These are phyloP conservation scores for Liasis olivaceus DNA, from an alignment of 2,797 vertebrate species.

Conservation along the genomic window DNA sequence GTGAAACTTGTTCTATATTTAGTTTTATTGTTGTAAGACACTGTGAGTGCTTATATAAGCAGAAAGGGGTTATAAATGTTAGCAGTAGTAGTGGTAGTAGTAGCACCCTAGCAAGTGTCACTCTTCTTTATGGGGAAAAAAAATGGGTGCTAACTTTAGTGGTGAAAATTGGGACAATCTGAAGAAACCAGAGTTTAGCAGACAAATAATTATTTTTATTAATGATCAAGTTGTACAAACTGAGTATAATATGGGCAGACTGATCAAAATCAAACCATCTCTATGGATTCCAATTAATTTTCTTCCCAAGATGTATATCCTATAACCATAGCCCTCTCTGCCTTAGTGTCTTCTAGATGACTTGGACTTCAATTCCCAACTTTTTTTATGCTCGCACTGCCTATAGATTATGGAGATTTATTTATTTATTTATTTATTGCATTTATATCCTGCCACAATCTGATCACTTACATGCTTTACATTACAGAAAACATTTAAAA, in stretches of 20 bases:
- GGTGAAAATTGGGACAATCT: background rate
- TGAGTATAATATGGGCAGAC: background rate
- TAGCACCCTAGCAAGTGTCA: background rate
- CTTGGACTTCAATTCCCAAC: background rate
- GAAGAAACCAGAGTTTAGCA: constrained; percentile 1
- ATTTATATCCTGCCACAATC: background rate
- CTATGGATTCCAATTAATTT: background rate
- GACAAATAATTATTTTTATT: background rate
- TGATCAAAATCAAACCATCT: background rate
- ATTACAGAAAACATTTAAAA: background rate
- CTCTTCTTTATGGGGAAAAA: constrained; percentile 30
- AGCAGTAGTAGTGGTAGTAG: background rate
- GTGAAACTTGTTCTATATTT: background rate
- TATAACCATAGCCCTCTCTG: background rate
- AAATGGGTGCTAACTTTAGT: background rate
- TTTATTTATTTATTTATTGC: background rate
- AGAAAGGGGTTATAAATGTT: background rate
- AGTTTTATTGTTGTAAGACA: background rate
- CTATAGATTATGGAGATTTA: background rate
- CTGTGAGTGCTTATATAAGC: background rate
- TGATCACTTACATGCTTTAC: background rate
- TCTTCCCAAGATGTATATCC: background rate
- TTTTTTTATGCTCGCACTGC: background rate
- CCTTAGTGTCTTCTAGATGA: background rate
- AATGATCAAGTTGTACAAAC: background rate